Conservation (phyloP, 1,140 invertebrate species). For the Atta colombica region DNA sequence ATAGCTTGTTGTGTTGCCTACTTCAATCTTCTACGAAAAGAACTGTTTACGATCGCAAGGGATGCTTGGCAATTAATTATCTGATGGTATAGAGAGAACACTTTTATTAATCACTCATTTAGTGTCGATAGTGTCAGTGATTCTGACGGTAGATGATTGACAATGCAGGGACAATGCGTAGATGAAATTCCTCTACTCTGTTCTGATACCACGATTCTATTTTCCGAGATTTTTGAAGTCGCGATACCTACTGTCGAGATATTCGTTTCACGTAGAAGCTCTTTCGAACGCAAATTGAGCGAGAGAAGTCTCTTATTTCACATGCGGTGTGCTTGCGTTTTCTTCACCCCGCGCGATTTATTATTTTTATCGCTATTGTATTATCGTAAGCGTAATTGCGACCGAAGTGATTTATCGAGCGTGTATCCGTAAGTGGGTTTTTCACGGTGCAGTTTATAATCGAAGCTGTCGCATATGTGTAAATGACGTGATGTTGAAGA, state of each 20-base stretch:
- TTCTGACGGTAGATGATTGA: background rate
- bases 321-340: background rate
- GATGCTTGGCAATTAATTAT: conserved; percentile 44
- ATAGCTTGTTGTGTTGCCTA: background rate
- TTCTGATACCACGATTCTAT: conserved; percentile 44
- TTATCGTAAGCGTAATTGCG: conserved; percentile 21
- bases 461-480: conserved; percentile 39
- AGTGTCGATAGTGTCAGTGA: conserved; percentile 8
- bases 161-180: background rate
- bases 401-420: conserved; percentile 3
- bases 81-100: background rate
- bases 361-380: conserved; percentile 39
- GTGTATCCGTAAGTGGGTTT: conserved; percentile 18
- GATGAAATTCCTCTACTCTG: background rate
- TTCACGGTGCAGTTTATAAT: conserved; percentile 45
- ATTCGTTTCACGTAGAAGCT: conserved; percentile 50
- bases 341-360: background rate
- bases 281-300: conserved; percentile 22
- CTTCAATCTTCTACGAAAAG: background rate
- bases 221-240: conserved; percentile 7
- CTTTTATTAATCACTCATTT: conserved; percentile 39
- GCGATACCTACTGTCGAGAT: background rate
- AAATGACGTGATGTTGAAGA: conserved; percentile 57
- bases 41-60: conserved; percentile 37
- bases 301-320: conserved; percentile 33